Percentiles rank a stretch among this genome's conserved stretches.
These are phyloP conservation scores for Megaustenia siamemsis DNA, from an alignment of 2,888 invertebrate species.

Conservation along the genomic window DNA sequence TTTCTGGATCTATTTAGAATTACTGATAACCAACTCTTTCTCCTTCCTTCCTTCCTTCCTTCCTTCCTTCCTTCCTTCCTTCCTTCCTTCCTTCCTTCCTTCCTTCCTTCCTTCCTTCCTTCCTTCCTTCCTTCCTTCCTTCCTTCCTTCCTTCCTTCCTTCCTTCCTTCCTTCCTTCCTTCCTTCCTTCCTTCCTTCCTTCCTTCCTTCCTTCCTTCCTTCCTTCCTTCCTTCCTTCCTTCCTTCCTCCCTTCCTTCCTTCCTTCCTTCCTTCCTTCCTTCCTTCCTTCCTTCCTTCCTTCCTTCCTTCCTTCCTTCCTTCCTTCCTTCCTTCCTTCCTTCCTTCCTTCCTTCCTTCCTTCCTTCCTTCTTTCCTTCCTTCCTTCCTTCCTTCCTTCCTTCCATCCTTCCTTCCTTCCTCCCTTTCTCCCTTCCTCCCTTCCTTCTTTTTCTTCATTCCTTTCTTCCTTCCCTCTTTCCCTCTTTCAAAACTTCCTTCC, in stretches of 20 bases:
- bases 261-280: conserved; percentile 60
- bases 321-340: conserved; percentile 56
- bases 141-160: no score
- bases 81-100: no score
- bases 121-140: no score
- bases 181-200: background rate
- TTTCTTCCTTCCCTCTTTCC: background rate
- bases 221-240: background rate
- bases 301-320: conserved; percentile 57
- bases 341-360: conserved; percentile 57
- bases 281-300: conserved; percentile 58
- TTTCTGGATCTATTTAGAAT: no score
- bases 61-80: no score
- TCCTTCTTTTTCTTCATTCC: no score
- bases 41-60: no score
- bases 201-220: background rate
- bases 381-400: background rate
- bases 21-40: background rate
- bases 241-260: conserved; percentile 57
- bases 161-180: background rate
- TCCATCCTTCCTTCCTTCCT: background rate
- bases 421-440: background rate
- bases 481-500: background rate
- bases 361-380: conserved; percentile 33
- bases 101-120: no score